Base-by-base conservation (phyloP, 2,888 invertebrate species). In the Muschampia plurimacula region DNA sequence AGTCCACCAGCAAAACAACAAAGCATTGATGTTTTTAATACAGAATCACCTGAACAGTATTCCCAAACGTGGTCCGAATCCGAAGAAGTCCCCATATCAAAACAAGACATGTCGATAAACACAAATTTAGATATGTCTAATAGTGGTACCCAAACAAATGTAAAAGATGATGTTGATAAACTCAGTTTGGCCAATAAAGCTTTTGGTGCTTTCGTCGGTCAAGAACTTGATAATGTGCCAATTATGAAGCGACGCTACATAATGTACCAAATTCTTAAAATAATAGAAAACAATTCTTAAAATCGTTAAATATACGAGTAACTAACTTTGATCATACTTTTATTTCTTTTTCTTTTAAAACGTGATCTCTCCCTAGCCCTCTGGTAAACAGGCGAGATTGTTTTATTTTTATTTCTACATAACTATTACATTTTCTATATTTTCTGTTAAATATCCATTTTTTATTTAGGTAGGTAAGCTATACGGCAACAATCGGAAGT, bases 211-310 rank as follows among this genome's bases (percentile, higher is more conserved):
- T 46, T 46, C 46, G 46, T 46, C 46, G 46, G 46, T 46, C 46
- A 49, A 49, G 49, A 49, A 49, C 49, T 49, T 49, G 49, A 49
- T 49, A 49, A 49, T 49, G 49, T 52, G 52, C 52, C 52, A 52
- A 52, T 52, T 52, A 52, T 52, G 52, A 52, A 15, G 52, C 52
- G 52, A 15, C 52, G 52, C 52, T 52, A 52, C 52, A 52, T 52
- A 52, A 52, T 52, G 52, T 52, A 52, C 52, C 52, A 15, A 52
- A 52, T 52, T 52, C 52, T 52, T 52, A 52, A 52, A 52, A 52
- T 52, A 52, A 52, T 52, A 52, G 52, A 52, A 52, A 52, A 52
- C 52, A 52, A 52, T 52, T 52, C 52, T 52, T 52, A 52, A 52
- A 52, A 52, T 52, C 52, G 52, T 52, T 52, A 52, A 52, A 52